Percentiles rank a stretch among this genome's conserved stretches.
These are phyloP conservation scores for Pseudomyrmex gracilis DNA, from an alignment of 1,140 invertebrate species.

Conservation along the genomic window DNA sequence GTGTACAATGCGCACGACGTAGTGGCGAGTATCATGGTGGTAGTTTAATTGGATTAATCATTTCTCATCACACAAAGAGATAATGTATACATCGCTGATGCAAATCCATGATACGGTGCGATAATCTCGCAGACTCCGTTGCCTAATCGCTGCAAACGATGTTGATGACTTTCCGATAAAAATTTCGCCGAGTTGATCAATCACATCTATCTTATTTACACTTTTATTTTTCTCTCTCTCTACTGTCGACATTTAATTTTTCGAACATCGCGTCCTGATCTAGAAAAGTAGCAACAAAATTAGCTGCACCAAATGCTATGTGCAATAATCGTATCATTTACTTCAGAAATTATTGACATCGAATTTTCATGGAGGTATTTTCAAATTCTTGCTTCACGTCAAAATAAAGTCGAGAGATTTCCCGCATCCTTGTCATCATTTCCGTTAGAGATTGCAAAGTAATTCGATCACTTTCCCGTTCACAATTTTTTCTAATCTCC, in stretches of 20 bases:
- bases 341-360: not conserved
- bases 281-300: no score
- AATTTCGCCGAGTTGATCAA: not conserved
- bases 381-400: not conserved
- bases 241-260: not conserved
- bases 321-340: conserved; percentile 2
- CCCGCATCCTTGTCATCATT: not conserved
- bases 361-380: not conserved
- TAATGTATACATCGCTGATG: not conserved
- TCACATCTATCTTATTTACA: not conserved
- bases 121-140: not conserved
- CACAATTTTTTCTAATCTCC: not conserved
- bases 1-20: not conserved
- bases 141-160: not conserved
- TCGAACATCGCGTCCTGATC: not conserved
- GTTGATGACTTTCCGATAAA: not conserved
- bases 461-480: not conserved
- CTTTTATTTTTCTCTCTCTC: not conserved
- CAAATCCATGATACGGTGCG: not conserved
- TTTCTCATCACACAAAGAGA: not conserved
- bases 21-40: conserved; percentile 17
- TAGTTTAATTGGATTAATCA: not conserved
- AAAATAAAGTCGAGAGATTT: not conserved
- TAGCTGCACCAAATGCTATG: not conserved
- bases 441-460: not conserved